Percentiles rank a stretch among this genome's conserved stretches.
These are phyloP conservation scores for Thamnophis elegans DNA, from an alignment of 2,797 vertebrate species.

Conservation along the genomic window DNA sequence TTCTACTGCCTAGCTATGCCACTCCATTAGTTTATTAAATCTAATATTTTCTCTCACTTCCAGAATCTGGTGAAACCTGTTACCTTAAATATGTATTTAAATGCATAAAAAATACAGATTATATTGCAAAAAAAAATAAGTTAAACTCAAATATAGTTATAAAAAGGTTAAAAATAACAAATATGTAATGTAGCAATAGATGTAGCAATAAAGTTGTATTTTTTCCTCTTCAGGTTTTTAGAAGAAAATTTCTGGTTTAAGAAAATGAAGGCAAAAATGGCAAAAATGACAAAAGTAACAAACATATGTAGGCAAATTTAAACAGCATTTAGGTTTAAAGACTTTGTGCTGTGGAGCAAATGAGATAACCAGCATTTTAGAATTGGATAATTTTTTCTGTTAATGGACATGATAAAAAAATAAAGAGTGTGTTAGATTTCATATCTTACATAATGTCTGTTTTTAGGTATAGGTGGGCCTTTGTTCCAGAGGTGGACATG, in stretches of 20 bases:
- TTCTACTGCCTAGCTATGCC: not conserved
- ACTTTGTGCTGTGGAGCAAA: not conserved
- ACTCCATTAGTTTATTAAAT: not conserved
- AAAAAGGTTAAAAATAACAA: not conserved
- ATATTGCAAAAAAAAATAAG: not conserved
- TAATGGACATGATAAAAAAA: not conserved
- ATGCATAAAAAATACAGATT: not conserved
- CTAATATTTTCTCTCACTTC: not conserved
- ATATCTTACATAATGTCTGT: slow-evolving; percentile 9
- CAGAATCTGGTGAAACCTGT: not conserved
- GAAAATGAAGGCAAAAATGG: not conserved
- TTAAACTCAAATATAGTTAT: not conserved
- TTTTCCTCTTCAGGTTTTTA: not conserved
- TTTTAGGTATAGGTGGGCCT: slow-evolving; percentile 94
- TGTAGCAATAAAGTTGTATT: not conserved
- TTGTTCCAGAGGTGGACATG: slow-evolving; percentile 93
- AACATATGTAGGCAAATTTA: not conserved
- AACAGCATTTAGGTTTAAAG: not conserved
- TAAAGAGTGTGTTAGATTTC: not conserved
- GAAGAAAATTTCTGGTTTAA: not conserved
- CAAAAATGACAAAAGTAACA: not conserved
- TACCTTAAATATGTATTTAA: not conserved
- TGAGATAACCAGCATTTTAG: not conserved
- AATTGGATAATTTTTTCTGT: not conserved
- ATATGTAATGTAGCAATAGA: not conserved